Evolutionary conservation across 1,140 invertebrate species (phyloP).

Genomic region (Aphidius ervi): DNA sequence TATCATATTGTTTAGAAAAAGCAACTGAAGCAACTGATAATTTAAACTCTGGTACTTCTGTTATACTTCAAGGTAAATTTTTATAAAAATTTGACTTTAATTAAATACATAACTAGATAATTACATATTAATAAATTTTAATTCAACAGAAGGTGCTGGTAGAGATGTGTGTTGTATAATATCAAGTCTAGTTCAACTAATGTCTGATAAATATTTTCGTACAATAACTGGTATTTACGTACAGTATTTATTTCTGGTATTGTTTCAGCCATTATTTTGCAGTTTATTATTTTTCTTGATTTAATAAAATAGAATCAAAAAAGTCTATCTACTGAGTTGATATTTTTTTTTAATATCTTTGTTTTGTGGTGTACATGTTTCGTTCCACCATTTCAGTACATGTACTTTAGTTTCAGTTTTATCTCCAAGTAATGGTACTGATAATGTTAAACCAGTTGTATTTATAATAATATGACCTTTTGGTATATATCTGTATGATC

Average conservation of each 20-base stretch:
- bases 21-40: constrained; percentile 67
- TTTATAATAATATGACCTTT: constrained; percentile 65
- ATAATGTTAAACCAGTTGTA: constrained; percentile 61
- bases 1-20: constrained; percentile 71
- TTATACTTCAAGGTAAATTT: constrained; percentile 71
- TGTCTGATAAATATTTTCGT: constrained; percentile 80
- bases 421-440: constrained; percentile 62
- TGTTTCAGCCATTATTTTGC: constrained; percentile 41
- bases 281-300: too few species aligned
- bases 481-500: constrained; percentile 70
- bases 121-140: constrained; percentile 10
- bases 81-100: background rate
- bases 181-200: constrained; percentile 80
- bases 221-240: constrained; percentile 77
- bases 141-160: constrained; percentile 69
- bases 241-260: constrained; percentile 50
- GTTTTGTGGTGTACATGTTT: too few species aligned
- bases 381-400: too few species aligned
- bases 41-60: constrained; percentile 62
- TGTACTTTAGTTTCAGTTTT: constrained; percentile 53
- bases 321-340: too few species aligned
- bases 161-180: constrained; percentile 85
- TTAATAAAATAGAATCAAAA: too few species aligned
- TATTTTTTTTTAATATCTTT: too few species aligned
- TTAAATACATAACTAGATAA: background rate